Percentiles rank a stretch among this genome's conserved stretches.
Evolutionary conservation across 2,113 vertebrate species (phyloP).

Genomic region (Dermatemys mawii): DNA sequence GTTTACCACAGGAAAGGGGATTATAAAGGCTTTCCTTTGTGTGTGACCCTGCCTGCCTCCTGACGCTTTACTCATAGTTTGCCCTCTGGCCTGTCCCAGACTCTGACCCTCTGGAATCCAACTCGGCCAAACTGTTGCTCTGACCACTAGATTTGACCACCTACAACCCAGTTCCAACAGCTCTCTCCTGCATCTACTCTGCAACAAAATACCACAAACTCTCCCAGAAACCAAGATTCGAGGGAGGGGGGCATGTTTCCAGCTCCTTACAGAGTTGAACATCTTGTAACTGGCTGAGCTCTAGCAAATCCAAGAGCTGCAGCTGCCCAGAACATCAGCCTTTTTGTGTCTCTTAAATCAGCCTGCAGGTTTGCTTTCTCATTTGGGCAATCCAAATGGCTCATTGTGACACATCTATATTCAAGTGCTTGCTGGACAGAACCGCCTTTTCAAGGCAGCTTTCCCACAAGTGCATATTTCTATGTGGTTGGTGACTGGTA

Average conservation of each 20-base stretch:
- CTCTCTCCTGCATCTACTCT: background rate
- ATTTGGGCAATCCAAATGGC: background rate
- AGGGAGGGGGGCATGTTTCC: background rate
- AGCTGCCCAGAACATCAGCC: background rate
- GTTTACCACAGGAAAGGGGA: too few relatives aligned
- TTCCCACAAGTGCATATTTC: background rate
- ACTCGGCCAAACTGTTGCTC: too few relatives aligned
- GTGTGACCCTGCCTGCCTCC: too few relatives aligned
- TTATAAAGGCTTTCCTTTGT: too few relatives aligned
- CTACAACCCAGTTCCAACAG: too few relatives aligned
- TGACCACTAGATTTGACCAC: too few relatives aligned
- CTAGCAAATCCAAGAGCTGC: background rate
- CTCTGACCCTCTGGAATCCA: too few relatives aligned
- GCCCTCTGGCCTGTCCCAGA: too few relatives aligned
- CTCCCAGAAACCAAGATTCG: background rate
- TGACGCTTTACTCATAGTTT: too few relatives aligned
- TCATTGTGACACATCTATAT: background rate
- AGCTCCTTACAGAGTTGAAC: background rate
- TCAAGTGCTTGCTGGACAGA: background rate
- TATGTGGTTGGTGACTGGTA: background rate
- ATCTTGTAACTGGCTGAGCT: background rate
- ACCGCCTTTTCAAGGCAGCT: background rate
- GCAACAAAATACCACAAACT: background rate
- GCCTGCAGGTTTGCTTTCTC: background rate
- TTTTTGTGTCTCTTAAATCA: background rate